phyloP scores from a whole-genome alignment of 2,888 invertebrate species.

The Thera obeliscata region DNA sequence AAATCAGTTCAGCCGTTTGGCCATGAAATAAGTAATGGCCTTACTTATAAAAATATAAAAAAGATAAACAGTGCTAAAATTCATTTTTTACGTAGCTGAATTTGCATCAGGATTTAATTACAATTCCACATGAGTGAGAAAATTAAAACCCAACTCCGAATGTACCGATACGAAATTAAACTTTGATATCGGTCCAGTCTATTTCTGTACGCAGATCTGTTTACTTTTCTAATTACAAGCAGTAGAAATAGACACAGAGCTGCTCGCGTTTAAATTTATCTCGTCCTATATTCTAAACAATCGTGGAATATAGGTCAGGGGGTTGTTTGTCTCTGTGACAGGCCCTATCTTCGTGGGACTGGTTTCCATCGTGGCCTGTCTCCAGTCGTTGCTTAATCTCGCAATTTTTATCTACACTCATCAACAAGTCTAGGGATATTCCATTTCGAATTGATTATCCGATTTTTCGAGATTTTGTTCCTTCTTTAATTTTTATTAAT shows the following conservation, averaged over 20 bases:
- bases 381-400: slow-evolving; percentile 17
- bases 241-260: slow-evolving; percentile 67
- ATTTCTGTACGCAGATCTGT: slow-evolving; percentile 62
- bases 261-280: slow-evolving; percentile 74
- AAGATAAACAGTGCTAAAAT: too few species aligned
- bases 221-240: slow-evolving; percentile 74
- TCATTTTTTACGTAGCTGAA: too few species aligned
- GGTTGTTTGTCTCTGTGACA: slow-evolving; percentile 52
- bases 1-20: too few species aligned
- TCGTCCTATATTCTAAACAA: slow-evolving; percentile 72
- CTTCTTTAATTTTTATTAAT: too few species aligned
- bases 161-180: slow-evolving; percentile 34
- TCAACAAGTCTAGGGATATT: too few species aligned
- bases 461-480: too few species aligned
- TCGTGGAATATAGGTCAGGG: slow-evolving; percentile 69
- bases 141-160: slow-evolving; percentile 5
- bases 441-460: too few species aligned
- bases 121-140: too few species aligned
- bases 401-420: not conserved
- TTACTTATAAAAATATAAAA: too few species aligned
- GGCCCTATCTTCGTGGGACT: slow-evolving; percentile 35
- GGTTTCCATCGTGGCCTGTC: slow-evolving; percentile 10
- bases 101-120: too few species aligned
- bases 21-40: too few species aligned
- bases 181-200: slow-evolving; percentile 54